Percentiles rank a stretch among this genome's conserved stretches.
phyloP scores from a whole-genome alignment of 2,113 vertebrate species.

The Psittacula cyanocephala region DNA sequence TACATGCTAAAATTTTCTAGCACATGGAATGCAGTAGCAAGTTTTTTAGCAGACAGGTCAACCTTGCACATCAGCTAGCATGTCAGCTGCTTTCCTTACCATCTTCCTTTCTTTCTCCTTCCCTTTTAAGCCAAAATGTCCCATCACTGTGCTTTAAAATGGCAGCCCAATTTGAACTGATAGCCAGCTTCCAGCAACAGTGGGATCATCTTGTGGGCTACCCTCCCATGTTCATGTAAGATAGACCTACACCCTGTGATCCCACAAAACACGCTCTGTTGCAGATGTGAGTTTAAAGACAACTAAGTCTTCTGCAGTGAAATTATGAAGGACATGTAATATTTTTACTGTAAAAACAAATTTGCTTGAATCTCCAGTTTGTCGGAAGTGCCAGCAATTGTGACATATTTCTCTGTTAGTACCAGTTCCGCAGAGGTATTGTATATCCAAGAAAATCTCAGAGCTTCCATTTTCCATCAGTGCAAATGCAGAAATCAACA shows the following conservation, averaged over 20 bases:
- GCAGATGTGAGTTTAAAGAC: not conserved
- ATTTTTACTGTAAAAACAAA: not conserved
- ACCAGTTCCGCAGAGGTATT: not conserved
- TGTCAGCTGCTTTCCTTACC: not conserved
- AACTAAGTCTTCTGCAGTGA: not conserved
- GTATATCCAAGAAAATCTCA: not conserved
- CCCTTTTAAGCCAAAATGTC: not conserved
- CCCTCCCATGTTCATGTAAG: rapidly evolving
- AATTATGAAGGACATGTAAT: not conserved
- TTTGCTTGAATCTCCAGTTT: not conserved
- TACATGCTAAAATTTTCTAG: not conserved
- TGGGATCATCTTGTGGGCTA: not conserved
- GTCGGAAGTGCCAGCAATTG: not conserved
- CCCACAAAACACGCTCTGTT: not conserved
- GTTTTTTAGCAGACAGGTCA: not conserved
- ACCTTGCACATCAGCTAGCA: not conserved
- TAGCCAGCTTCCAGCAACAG: not conserved
- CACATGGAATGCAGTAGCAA: not conserved
- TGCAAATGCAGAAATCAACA: not conserved
- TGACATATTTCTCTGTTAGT: not conserved
- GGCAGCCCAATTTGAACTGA: not conserved
- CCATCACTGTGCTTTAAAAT: not conserved
- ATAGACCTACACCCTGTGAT: too few relatives aligned
- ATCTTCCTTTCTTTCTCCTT: not conserved
- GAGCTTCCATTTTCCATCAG: not conserved